These are phyloP conservation scores for Lagenorhynchus albirostris DNA, from an alignment of 2,113 vertebrate genomes.

Conservation along the genomic window DNA sequence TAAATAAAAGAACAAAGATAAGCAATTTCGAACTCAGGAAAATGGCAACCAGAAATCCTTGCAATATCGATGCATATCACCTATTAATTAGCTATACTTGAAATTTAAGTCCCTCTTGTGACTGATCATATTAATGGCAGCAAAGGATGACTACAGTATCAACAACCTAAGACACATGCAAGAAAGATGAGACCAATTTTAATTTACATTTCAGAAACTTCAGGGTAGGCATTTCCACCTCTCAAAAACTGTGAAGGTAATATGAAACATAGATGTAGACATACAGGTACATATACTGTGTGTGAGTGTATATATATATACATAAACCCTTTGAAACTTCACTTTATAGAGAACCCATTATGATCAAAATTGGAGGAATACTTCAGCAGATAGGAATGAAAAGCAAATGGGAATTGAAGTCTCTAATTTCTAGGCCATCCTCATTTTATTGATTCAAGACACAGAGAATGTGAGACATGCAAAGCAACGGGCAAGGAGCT, in stretches of 20 bases:
- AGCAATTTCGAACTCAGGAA: conserved; percentile 10
- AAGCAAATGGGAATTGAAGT: conserved; percentile 14
- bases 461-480: background rate
- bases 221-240: conserved; percentile 16
- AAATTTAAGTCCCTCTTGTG: conserved; percentile 20
- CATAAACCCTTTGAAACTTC: background rate
- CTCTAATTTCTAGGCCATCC: background rate
- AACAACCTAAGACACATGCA: background rate
- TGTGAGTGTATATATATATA: background rate
- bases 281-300: background rate
- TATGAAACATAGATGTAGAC: background rate
- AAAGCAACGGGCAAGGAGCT: conserved; percentile 14
- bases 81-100: background rate
- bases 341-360: background rate
- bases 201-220: conserved; percentile 33
- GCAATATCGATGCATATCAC: background rate
- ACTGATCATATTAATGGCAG: conserved; percentile 2
- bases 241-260: background rate
- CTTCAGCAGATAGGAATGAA: background rate
- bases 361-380: background rate
- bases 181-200: background rate
- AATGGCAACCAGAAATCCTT: background rate
- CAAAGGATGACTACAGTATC: background rate
- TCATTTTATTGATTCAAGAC: background rate
- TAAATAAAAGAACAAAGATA: conserved; percentile 34